Percentiles rank a stretch among this genome's conserved stretches.
Conservation (phyloP, 2,888 invertebrate genomes). For the Tachina lurida region DNA sequence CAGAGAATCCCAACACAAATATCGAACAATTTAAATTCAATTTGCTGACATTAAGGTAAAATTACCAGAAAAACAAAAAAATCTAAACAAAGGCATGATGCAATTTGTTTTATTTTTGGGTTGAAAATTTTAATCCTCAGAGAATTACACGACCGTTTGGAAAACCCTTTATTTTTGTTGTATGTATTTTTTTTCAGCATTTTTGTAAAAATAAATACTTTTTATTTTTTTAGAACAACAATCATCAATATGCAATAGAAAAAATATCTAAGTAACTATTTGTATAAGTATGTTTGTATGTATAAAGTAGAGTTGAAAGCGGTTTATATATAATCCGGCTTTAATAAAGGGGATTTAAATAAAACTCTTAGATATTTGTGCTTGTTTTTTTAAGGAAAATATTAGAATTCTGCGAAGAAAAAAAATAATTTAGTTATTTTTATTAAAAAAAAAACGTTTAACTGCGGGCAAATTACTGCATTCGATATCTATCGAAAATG, state of each 20-base stretch:
- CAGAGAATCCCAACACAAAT: constrained; percentile 41
- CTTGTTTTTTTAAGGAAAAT: no score
- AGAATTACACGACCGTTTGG: constrained; percentile 47
- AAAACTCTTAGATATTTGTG: background rate
- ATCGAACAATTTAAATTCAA: constrained; percentile 65
- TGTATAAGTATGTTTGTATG: constrained; percentile 6
- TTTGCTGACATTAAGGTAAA: constrained; percentile 58
- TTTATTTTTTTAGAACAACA: constrained; percentile 10
- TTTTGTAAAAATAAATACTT: background rate
- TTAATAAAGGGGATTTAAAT: background rate
- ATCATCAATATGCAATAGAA: constrained; percentile 23
- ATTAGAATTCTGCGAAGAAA: no score
- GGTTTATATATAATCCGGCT: constrained; percentile 17
- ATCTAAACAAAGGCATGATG: constrained; percentile 26
- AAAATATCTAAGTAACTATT: constrained; percentile 19
- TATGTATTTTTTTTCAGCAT: background rate
- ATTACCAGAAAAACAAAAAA: constrained; percentile 9
- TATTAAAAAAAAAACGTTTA: no score
- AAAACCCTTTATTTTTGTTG: constrained; percentile 37
- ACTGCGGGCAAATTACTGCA: no score
- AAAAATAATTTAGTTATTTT: no score
- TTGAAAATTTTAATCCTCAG: constrained; percentile 59
- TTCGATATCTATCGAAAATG: no score
- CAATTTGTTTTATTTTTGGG: constrained; percentile 61
- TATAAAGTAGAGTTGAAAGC: background rate